Evolutionary conservation across 2,888 invertebrate species (phyloP).

Genomic region (Hyles lineata): DNA sequence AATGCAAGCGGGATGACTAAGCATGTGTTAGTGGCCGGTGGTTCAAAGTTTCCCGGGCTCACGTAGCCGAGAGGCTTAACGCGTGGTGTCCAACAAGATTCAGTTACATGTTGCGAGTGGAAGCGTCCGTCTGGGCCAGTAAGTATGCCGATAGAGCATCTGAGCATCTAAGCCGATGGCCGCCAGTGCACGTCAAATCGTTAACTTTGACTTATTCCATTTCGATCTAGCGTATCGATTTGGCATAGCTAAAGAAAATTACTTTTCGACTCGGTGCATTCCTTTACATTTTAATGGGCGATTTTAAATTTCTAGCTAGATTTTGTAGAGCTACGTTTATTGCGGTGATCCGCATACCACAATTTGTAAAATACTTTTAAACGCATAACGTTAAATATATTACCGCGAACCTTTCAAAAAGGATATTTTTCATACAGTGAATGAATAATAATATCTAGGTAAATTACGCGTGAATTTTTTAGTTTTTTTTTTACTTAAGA

Average conservation of each 20-base stretch:
- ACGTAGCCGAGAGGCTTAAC: background rate
- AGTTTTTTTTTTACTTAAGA: background rate
- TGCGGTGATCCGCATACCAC: constrained; percentile 24
- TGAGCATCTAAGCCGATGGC: constrained; percentile 27
- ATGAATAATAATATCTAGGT: background rate
- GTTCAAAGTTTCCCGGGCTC: background rate
- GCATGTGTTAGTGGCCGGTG: background rate
- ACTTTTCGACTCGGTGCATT: constrained; percentile 35
- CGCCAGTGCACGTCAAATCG: constrained; percentile 33
- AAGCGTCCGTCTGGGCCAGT: background rate
- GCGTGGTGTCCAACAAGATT: background rate
- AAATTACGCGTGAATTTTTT: background rate
- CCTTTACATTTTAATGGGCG: constrained; percentile 34
- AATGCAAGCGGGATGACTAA: background rate
- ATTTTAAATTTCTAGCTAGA: constrained; percentile 31
- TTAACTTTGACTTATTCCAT: constrained; percentile 35
- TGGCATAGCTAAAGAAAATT: constrained; percentile 34
- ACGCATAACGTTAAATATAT: constrained; percentile 2
- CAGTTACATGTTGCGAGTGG: background rate
- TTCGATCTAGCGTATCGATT: constrained; percentile 34
- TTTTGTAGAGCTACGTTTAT: constrained; percentile 21
- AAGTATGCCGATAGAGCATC: background rate
- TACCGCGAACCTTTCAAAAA: constrained; percentile 8
- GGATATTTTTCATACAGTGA: background rate
- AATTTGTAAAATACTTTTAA: constrained; percentile 17